A percentile compares a stretch with the other conserved stretches of the same genome.
Conservation (phyloP, 2,888 invertebrate species). For the Drosophila infuscata region DNA sequence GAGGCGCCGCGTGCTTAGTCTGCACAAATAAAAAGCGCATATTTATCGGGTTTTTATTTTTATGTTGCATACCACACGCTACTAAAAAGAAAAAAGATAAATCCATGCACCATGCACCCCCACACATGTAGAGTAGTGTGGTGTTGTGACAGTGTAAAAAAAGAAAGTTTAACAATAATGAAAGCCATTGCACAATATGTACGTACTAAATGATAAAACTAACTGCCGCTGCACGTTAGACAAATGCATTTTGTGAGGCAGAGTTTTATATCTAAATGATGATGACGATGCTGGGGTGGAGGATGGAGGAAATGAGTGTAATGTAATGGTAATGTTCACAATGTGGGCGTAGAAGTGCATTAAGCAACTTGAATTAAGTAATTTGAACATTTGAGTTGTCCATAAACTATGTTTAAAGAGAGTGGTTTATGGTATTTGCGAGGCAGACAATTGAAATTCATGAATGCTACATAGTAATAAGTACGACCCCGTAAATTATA, state of each 20-base stretch:
- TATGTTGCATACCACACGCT: constrained; percentile 69
- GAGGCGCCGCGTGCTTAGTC: constrained; percentile 30
- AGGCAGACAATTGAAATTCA: background rate
- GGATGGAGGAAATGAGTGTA: background rate
- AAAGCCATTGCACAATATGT: constrained; percentile 48
- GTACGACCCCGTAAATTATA: background rate
- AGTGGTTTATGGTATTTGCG: background rate
- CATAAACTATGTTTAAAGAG: background rate
- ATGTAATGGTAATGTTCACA: background rate
- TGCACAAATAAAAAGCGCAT: constrained; percentile 60
- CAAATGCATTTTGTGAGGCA: constrained; percentile 23
- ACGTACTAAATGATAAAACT: constrained; percentile 54
- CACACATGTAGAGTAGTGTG: background rate
- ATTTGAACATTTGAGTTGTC: background rate
- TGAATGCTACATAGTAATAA: background rate
- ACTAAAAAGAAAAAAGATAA: constrained; percentile 40
- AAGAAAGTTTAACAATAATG: constrained; percentile 43
- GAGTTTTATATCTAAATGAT: constrained; percentile 23
- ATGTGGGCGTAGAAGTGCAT: background rate
- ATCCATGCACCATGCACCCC: constrained; percentile 12
- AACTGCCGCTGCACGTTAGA: constrained; percentile 42
- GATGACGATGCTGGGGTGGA: constrained; percentile 13
- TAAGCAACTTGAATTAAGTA: background rate
- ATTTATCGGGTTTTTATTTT: constrained; percentile 59
- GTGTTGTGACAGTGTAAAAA: constrained; percentile 11